phyloP scores from a whole-genome alignment of 2,797 vertebrate genomes.

The Rhabdophis nuchalis region DNA sequence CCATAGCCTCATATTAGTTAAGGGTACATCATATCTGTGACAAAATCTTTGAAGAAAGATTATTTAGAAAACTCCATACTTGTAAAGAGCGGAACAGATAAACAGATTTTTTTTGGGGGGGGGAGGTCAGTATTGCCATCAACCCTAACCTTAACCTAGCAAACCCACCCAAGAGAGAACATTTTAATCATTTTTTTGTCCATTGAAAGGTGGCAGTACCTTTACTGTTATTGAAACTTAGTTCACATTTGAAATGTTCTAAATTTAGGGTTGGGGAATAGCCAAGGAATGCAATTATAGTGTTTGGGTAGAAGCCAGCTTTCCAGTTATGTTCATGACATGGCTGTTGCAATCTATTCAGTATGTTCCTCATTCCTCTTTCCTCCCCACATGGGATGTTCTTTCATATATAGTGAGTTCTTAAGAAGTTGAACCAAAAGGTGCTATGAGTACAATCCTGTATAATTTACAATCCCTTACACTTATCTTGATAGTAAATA shows the following conservation, averaged over 20 bases:
- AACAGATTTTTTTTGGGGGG: neutral
- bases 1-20: neutral
- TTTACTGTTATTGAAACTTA: neutral
- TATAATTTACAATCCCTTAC: neutral
- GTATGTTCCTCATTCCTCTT: constrained; percentile 10
- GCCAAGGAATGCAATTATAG: constrained; percentile 21
- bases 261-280: constrained; percentile 18
- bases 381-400: neutral
- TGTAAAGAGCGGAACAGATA: neutral
- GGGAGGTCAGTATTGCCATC: neutral
- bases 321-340: constrained; percentile 14
- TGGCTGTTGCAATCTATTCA: constrained; percentile 24
- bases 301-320: constrained; percentile 4
- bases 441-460: neutral
- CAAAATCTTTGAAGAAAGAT: neutral
- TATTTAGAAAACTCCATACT: constrained; percentile 11
- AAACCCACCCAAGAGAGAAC: neutral
- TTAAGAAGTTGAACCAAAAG: neutral
- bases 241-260: constrained; percentile 3
- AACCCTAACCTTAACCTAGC: neutral
- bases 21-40: neutral
- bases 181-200: neutral
- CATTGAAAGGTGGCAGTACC: constrained; percentile 1
- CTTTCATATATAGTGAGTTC: neutral
- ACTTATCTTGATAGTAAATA: neutral